These are phyloP conservation scores for Cerastis leucographa DNA, from an alignment of 2,888 invertebrate species.

Conservation along the genomic window DNA sequence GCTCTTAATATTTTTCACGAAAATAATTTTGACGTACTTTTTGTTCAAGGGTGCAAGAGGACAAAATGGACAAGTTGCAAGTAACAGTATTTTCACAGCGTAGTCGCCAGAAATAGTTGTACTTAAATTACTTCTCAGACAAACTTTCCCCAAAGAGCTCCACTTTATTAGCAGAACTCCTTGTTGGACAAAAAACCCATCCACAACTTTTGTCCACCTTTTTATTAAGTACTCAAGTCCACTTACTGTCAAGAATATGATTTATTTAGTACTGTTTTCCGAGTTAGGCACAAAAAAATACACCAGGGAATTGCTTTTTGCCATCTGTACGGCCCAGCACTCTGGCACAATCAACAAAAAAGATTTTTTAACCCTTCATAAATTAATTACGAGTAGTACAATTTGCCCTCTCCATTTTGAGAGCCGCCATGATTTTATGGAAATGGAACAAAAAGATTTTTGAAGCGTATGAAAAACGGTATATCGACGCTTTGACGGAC, in stretches of 20 bases:
- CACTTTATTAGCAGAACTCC: conserved; percentile 10
- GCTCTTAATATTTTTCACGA: neutral
- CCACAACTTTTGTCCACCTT: conserved; percentile 29
- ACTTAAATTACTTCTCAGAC: conserved; percentile 1
- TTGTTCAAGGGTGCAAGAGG: neutral
- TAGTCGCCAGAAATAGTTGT: neutral
- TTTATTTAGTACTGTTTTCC: conserved; percentile 22
- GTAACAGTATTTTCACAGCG: neutral
- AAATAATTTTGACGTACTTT: neutral
- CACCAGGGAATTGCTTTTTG: neutral
- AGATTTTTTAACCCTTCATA: conserved; percentile 42
- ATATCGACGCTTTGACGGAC: conserved; percentile 55
- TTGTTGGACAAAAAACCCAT: conserved; percentile 17
- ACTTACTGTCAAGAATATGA: conserved; percentile 27
- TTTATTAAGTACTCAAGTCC: conserved; percentile 26
- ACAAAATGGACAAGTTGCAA: neutral
- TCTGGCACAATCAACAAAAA: conserved; percentile 34
- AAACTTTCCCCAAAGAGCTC: conserved; percentile 21
- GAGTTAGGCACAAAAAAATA: conserved; percentile 15
- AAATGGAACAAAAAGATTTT: conserved; percentile 53
- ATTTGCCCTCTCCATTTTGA: conserved; percentile 43
- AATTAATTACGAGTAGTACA: conserved; percentile 53
- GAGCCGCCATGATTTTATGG: conserved; percentile 35
- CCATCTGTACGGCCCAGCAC: conserved; percentile 12
- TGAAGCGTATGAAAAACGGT: conserved; percentile 48